Conservation (phyloP, 2,113 vertebrate genomes). For the Gobiocypris rarus region DNA sequence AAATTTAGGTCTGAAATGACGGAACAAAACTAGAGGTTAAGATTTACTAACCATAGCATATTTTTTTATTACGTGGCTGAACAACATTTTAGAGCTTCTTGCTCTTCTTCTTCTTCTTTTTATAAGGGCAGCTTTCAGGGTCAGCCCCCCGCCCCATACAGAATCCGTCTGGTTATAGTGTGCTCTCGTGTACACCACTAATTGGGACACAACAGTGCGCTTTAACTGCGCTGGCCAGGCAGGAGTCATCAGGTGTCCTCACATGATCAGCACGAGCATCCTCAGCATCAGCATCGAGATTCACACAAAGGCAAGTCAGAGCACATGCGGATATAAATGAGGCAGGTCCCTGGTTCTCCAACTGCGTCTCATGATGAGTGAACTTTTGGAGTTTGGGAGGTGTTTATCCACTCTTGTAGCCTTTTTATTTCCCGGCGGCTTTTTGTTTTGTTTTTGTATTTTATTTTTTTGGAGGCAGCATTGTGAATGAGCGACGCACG, state of each 20-base stretch:
- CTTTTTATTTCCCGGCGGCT: neutral
- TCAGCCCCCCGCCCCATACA: too few relatives aligned
- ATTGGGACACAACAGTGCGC: neutral
- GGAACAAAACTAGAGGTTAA: neutral
- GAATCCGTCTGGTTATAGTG: too few relatives aligned
- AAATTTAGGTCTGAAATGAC: neutral
- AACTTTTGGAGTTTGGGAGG: neutral
- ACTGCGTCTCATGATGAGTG: neutral
- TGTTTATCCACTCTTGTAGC: neutral
- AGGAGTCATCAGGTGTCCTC: constrained; percentile 17
- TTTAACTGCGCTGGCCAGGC: neutral
- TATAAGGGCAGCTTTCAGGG: too few relatives aligned
- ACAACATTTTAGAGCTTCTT: too few relatives aligned
- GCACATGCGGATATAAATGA: neutral
- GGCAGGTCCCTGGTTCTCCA: neutral
- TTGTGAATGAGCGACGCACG: neutral
- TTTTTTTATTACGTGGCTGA: too few relatives aligned
- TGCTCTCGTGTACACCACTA: neutral
- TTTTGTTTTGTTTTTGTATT: too few relatives aligned
- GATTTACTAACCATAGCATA: too few relatives aligned
- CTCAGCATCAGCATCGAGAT: constrained; percentile 13
- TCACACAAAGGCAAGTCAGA: neutral
- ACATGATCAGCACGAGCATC: constrained; percentile 21
- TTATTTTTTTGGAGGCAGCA: neutral
- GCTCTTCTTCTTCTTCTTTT: too few relatives aligned